Evolutionary conservation across 2,888 invertebrate genomes (phyloP).

Genomic region (Icerya purchasi): DNA sequence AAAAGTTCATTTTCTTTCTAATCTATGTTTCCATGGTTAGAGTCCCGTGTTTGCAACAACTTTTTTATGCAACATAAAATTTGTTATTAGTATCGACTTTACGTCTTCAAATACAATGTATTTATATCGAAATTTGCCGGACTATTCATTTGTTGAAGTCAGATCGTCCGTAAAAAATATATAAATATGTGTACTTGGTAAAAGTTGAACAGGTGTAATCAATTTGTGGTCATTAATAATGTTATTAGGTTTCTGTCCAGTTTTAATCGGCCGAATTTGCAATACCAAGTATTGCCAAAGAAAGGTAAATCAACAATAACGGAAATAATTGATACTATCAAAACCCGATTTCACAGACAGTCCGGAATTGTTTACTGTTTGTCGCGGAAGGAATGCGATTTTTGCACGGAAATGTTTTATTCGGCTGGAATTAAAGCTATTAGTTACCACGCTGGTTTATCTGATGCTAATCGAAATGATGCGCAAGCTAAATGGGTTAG

Average conservation of each 20-base stretch:
- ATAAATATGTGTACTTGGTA: too few relatives aligned
- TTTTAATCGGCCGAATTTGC: constrained; percentile 88
- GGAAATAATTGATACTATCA: constrained; percentile 31
- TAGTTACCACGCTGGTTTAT: constrained; percentile 78
- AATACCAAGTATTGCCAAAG: constrained; percentile 60
- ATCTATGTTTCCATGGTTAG: too few relatives aligned
- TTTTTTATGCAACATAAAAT: too few relatives aligned
- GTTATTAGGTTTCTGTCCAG: constrained; percentile 75
- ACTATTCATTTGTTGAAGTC: too few relatives aligned
- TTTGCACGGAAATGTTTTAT: constrained; percentile 41
- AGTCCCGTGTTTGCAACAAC: too few relatives aligned
- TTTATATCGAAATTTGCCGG: too few relatives aligned
- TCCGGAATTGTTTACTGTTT: constrained; percentile 93
- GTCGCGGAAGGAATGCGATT: constrained; percentile 76
- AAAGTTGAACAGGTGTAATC: too few relatives aligned
- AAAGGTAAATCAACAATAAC: constrained; percentile 35
- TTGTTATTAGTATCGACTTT: too few relatives aligned
- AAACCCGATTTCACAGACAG: constrained; percentile 28
- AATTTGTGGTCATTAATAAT: too few relatives aligned
- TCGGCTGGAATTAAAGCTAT: constrained; percentile 42
- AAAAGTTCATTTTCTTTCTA: too few relatives aligned
- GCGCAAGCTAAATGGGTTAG: constrained; percentile 72
- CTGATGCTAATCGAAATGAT: constrained; percentile 40
- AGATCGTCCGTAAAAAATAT: too few relatives aligned
- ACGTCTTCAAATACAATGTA: too few relatives aligned